Evolutionary conservation across 2,797 vertebrate species (phyloP).

Genomic region (Scyliorhinus canicula): DNA sequence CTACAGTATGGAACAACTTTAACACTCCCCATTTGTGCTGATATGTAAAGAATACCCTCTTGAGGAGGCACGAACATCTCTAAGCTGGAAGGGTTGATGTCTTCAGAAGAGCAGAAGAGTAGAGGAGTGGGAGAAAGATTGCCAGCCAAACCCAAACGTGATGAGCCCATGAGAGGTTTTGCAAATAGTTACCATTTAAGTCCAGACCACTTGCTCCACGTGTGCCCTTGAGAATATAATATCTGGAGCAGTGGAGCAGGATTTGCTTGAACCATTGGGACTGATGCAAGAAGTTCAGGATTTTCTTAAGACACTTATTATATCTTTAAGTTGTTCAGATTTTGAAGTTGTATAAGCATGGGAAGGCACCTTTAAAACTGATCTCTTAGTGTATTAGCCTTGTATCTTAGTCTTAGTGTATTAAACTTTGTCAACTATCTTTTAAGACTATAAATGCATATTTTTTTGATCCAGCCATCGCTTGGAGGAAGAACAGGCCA

Average conservation of each 20-base stretch:
- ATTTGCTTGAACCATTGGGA: neutral
- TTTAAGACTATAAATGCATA: neutral
- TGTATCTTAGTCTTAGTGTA: neutral
- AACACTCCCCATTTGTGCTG: neutral
- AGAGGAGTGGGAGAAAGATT: neutral
- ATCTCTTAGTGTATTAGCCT: neutral
- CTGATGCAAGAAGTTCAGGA: neutral
- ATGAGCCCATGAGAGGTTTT: neutral
- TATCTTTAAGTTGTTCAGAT: neutral
- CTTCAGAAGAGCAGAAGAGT: neutral
- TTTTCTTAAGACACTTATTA: neutral
- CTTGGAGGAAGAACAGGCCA: conserved; percentile 93
- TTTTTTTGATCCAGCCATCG: conserved; percentile 68
- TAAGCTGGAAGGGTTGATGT: neutral
- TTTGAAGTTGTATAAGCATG: neutral
- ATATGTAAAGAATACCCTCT: neutral
- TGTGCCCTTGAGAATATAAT: neutral
- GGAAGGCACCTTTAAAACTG: neutral
- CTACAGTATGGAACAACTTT: neutral
- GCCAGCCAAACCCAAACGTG: neutral
- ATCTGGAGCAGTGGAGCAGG: neutral
- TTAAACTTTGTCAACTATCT: neutral
- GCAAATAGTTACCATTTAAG: neutral
- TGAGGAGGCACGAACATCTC: neutral
- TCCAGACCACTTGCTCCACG: neutral